Conservation (phyloP, 2,113 vertebrate species). For the Leptobrachium leishanense region DNA sequence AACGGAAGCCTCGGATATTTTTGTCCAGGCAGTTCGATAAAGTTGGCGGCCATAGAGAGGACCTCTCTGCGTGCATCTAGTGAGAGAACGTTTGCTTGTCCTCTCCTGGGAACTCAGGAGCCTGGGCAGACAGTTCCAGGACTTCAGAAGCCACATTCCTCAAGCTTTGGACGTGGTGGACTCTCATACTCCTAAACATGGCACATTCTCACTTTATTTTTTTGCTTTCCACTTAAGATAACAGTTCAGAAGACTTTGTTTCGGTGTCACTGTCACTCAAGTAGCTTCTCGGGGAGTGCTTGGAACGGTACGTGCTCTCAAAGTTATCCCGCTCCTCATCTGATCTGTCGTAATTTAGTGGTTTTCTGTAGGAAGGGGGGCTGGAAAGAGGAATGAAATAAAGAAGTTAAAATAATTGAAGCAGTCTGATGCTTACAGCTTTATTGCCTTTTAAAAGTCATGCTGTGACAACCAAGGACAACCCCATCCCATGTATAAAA, state of each 20-base stretch:
- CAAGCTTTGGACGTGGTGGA: constrained; percentile 8
- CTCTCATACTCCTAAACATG: constrained; percentile 9
- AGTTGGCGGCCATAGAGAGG: constrained; percentile 9
- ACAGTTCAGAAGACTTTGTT: constrained; percentile 65
- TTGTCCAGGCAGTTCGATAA: constrained; percentile 32
- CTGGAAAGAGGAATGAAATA: constrained; percentile 64
- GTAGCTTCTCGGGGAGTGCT: constrained; percentile 65
- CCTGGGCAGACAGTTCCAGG: constrained; percentile 15
- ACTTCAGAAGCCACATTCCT: constrained; percentile 11
- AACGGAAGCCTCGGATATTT: constrained; percentile 29
- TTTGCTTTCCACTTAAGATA: constrained; percentile 39
- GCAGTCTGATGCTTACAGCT: too few species aligned
- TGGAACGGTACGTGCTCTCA: constrained; percentile 63
- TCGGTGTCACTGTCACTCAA: constrained; percentile 77
- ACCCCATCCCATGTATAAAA: too few species aligned
- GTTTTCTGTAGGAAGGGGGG: constrained; percentile 74
- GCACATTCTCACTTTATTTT: constrained; percentile 3
- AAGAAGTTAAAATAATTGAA: too few species aligned
- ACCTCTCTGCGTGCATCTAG: neutral
- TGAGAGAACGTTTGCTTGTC: neutral
- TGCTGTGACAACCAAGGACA: too few species aligned
- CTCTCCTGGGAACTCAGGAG: constrained; percentile 1
- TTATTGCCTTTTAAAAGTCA: too few species aligned
- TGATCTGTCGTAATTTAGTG: constrained; percentile 72
- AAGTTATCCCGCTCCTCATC: constrained; percentile 79